Base-by-base conservation (phyloP, 2,113 vertebrate species). In the Syngnathus scovelli region DNA sequence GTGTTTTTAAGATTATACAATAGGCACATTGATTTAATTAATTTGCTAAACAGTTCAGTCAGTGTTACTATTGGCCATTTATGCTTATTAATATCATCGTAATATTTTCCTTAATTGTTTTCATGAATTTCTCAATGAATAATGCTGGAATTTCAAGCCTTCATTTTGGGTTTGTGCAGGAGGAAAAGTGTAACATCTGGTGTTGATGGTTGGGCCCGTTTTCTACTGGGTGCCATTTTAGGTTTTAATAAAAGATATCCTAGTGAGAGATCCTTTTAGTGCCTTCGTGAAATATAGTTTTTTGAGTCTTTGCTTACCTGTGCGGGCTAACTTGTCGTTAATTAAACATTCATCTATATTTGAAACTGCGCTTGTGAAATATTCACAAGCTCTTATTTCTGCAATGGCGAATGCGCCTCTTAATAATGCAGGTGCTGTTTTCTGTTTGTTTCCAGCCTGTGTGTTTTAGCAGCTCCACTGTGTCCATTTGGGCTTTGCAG, bases 401-500 rank as follows among this genome's bases (percentile, higher is more conserved):
- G 79, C 81, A 81, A 84, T 76, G 85, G 86, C 68, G 74, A 85
- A 88, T 81, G 78, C 76, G 61, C 81, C 72, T 65, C 83, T 91
- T 78, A 92, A 90, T 91, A 89, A 91, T 90, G 88, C 84, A 90
- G 76, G 64, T 61, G 39, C 58, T 85, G 78, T 88, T 90, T 89
- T 86, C 75, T 89, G 86, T 90, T 91, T 89, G 87, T 90, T 90
- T 90, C 73, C 52, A 85, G 83, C 76, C 68, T 75, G 77, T 84
- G 82, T 86, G 76, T 88, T 90, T 89, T 89, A 89, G 84, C 86
- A 77, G 83, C 81, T 89, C 76, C 77, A 78, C 82, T 85, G 76
- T 87, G 87, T 88, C 90, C 83, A 89, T 90, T 89, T 90, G 77
- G 78, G 80, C 89, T 88, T 86, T 82, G 73, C 78, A 87, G 81